These are phyloP conservation scores for Drosophila teissieri DNA, from an alignment of 1,140 invertebrate genomes.

Conservation along the genomic window DNA sequence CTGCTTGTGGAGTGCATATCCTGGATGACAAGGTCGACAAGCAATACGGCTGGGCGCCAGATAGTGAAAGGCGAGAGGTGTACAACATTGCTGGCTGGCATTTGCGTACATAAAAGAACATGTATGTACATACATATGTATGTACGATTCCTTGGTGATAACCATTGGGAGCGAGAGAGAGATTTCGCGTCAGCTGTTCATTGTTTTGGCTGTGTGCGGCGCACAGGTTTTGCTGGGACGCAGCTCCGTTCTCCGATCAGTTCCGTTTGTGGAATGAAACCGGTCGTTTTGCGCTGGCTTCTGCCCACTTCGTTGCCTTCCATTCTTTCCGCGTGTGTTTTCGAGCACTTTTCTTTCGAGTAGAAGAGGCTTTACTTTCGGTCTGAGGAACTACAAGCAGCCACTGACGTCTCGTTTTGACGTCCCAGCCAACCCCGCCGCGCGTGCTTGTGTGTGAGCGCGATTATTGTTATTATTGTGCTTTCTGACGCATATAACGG, in stretches of 20 bases:
- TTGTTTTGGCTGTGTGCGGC: constrained; percentile 73
- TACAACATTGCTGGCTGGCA: not conserved
- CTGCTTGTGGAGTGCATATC: constrained; percentile 2
- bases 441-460: constrained; percentile 23
- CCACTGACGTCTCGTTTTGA: constrained; percentile 41
- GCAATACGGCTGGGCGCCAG: not conserved
- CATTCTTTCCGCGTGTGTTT: constrained; percentile 35
- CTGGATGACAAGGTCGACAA: constrained; percentile 9
- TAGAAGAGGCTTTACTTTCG: constrained; percentile 44
- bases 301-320: not conserved
- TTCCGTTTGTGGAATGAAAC: constrained; percentile 72
- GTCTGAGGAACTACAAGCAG: not conserved
- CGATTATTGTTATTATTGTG: constrained; percentile 55
- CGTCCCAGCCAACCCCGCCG: constrained; percentile 9
- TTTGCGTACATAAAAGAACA: not conserved
- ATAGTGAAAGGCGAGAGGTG: not conserved
- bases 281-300: constrained; percentile 26
- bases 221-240: constrained; percentile 56
- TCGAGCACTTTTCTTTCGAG: constrained; percentile 21
- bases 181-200: constrained; percentile 69
- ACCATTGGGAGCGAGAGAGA: constrained; percentile 32
- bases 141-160: constrained; percentile 69
- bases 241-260: constrained; percentile 65
- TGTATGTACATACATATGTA: constrained; percentile 6
- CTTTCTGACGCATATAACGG: constrained; percentile 59